These are phyloP conservation scores for Pipistrellus kuhlii DNA, from an alignment of 2,797 vertebrate genomes.

Conservation along the genomic window DNA sequence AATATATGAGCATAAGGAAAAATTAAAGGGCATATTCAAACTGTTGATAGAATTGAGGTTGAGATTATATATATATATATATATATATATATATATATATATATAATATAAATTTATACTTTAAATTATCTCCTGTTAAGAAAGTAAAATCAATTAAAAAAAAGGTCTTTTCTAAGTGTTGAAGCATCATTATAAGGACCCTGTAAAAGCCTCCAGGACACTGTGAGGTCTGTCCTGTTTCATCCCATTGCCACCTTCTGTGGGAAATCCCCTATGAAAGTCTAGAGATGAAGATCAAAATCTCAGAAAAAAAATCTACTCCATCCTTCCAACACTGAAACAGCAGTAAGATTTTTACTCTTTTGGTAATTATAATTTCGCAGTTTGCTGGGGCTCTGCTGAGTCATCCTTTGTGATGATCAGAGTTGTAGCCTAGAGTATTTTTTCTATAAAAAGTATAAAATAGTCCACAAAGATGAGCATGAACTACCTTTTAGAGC, in stretches of 20 bases:
- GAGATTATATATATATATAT: neutral
- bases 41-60: neutral
- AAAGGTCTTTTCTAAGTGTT: neutral
- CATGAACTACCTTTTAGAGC: neutral
- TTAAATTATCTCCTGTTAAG: slow-evolving; percentile 14
- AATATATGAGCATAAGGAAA: neutral
- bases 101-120: neutral
- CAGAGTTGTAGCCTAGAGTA: neutral
- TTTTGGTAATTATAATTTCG: slow-evolving; percentile 3
- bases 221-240: neutral
- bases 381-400: neutral
- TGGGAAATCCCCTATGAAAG: neutral
- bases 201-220: neutral
- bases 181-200: neutral
- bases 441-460: neutral
- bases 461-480: neutral
- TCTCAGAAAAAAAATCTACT: slow-evolving; percentile 16
- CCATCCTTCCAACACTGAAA: neutral
- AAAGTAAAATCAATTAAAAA: neutral
- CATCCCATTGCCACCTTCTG: neutral
- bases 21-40: neutral
- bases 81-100: neutral
- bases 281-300: slow-evolving; percentile 38
- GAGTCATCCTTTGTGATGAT: neutral
- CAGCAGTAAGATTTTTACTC: neutral